phyloP scores from a whole-genome alignment of 2,888 invertebrate genomes.

The Heliconius hortense region DNA sequence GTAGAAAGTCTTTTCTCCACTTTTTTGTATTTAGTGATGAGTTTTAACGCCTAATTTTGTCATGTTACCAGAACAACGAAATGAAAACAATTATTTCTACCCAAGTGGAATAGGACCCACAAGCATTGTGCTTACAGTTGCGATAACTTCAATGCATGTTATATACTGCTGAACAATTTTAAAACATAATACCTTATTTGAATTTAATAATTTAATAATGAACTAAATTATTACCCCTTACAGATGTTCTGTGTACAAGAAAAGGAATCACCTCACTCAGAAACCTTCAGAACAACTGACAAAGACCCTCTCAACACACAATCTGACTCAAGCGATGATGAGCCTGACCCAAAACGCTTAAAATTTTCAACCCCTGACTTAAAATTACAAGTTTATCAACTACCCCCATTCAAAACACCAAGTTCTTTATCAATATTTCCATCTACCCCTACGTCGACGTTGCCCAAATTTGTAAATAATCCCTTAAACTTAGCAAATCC shows the following conservation, averaged over 20 bases:
- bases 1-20: no score
- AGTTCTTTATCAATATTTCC: slow-evolving; percentile 68
- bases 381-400: slow-evolving; percentile 73
- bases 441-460: slow-evolving; percentile 48
- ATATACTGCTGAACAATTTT: no score
- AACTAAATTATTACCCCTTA: slow-evolving; percentile 20
- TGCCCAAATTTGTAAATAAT: slow-evolving; percentile 75
- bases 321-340: slow-evolving; percentile 70
- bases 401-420: slow-evolving; percentile 68
- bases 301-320: slow-evolving; percentile 55
- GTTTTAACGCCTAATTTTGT: background rate
- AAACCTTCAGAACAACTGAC: slow-evolving; percentile 57
- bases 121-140: background rate
- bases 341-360: slow-evolving; percentile 63
- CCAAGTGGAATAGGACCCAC: background rate
- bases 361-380: slow-evolving; percentile 62
- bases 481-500: slow-evolving; percentile 73
- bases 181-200: background rate
- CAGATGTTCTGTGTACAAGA: slow-evolving; percentile 79
- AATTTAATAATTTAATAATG: no score
- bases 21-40: no score
- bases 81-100: background rate
- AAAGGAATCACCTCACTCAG: slow-evolving; percentile 60
- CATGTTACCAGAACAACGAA: background rate
- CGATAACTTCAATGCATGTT: background rate